These are phyloP conservation scores for Cinclus mexicanus DNA, from an alignment of 2,113 vertebrate species.

Conservation along the genomic window DNA sequence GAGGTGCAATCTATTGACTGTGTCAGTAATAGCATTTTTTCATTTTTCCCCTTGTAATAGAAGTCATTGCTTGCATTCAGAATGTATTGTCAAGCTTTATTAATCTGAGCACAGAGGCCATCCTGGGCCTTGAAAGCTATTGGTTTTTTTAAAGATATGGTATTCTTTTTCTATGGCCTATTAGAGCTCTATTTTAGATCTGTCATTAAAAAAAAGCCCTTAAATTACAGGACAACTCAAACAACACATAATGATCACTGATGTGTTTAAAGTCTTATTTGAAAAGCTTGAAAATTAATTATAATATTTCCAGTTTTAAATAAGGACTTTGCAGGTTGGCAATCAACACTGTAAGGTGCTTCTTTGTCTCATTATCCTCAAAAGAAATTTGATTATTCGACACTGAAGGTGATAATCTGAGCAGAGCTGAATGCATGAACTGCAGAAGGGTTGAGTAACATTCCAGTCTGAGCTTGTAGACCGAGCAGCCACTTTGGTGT, in stretches of 20 bases:
- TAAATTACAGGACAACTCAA: conserved; percentile 61
- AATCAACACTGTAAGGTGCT: background rate
- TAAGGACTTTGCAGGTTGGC: background rate
- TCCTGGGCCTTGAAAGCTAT: conserved; percentile 74
- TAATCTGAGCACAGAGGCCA: conserved; percentile 77
- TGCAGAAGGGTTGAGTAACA: background rate
- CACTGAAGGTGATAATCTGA: background rate
- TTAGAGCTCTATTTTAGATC: conserved; percentile 67
- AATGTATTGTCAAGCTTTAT: conserved; percentile 79
- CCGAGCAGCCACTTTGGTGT: background rate
- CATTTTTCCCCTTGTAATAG: conserved; percentile 80
- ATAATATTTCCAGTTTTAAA: background rate
- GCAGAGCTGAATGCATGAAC: background rate
- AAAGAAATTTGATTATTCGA: background rate
- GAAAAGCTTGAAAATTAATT: background rate
- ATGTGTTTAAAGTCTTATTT: background rate
- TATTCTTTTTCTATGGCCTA: conserved; percentile 48
- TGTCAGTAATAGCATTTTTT: conserved; percentile 77
- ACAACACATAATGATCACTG: background rate
- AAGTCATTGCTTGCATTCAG: conserved; percentile 75
- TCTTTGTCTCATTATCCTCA: background rate
- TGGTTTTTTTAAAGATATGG: conserved; percentile 68
- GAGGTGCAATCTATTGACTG: conserved; percentile 78
- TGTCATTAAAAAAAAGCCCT: conserved; percentile 46
- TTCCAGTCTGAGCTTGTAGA: background rate